Evolutionary conservation across 2,113 vertebrate species (phyloP).

Genomic region (Corydoras maculifer): DNA sequence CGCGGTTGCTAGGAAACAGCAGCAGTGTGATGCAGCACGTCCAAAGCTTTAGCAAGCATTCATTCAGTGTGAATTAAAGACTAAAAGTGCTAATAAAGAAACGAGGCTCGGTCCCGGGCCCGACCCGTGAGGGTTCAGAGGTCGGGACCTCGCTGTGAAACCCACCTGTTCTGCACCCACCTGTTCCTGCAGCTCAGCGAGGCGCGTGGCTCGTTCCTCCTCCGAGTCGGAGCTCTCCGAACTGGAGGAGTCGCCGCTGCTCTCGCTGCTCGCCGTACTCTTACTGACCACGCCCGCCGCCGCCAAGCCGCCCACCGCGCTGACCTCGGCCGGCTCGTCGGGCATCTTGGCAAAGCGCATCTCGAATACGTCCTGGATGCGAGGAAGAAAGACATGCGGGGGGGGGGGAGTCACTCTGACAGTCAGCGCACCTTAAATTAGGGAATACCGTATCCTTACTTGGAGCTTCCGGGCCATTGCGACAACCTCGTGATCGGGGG

Average conservation of each 20-base stretch:
- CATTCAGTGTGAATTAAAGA: neutral
- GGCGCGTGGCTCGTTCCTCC: conserved; percentile 75
- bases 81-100: conserved; percentile 2
- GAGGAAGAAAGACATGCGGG: neutral
- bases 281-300: conserved; percentile 63
- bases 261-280: conserved; percentile 69
- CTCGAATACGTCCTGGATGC: conserved; percentile 82
- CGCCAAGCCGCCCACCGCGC: conserved; percentile 43
- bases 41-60: no score
- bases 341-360: conserved; percentile 93
- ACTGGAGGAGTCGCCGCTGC: conserved; percentile 66
- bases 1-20: no score
- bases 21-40: no score
- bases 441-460: conserved; percentile 59
- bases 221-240: conserved; percentile 72
- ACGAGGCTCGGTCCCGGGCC: neutral
- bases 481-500: conserved; percentile 84
- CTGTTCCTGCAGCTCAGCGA: conserved; percentile 86
- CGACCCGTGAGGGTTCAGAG: conserved; percentile 9
- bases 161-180: conserved; percentile 65
- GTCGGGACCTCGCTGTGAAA: conserved; percentile 41
- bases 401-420: neutral
- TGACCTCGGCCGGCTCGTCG: conserved; percentile 70
- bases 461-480: conserved; percentile 87
- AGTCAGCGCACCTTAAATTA: neutral